Evolutionary conservation across 2,113 vertebrate genomes (phyloP).

Genomic region (Phoenicopterus ruber): DNA sequence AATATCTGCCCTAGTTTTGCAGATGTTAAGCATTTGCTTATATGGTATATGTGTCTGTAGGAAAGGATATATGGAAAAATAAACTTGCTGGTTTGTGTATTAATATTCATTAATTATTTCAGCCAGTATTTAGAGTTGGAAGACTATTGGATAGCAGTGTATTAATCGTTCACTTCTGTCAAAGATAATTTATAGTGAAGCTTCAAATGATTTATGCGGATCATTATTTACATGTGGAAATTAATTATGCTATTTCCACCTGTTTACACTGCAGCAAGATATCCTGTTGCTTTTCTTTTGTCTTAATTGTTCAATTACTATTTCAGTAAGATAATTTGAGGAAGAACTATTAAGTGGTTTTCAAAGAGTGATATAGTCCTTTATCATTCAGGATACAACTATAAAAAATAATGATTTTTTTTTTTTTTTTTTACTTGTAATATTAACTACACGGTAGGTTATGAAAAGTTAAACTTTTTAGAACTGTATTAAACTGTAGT

Average conservation of each 20-base stretch:
- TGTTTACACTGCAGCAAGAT: background rate
- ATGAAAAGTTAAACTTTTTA: background rate
- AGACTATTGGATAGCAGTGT: background rate
- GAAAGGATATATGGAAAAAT: background rate
- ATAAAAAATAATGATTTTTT: background rate
- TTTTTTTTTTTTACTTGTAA: background rate
- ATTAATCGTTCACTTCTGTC: background rate
- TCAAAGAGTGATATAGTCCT: background rate
- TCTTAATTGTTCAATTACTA: background rate
- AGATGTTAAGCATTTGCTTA: background rate
- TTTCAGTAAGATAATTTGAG: background rate
- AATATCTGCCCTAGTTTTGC: background rate
- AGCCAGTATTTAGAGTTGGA: background rate
- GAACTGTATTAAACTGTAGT: background rate
- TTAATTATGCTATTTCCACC: background rate
- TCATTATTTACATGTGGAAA: conserved; percentile 1
- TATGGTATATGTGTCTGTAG: background rate
- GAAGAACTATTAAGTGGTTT: background rate
- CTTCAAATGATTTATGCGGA: background rate
- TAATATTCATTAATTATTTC: background rate
- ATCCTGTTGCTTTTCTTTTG: background rate
- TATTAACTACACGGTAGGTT: background rate
- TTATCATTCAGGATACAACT: background rate
- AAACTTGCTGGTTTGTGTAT: background rate
- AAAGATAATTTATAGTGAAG: background rate